phyloP scores from a whole-genome alignment of 2,888 invertebrate genomes.

The Agrilus cyanescens region DNA sequence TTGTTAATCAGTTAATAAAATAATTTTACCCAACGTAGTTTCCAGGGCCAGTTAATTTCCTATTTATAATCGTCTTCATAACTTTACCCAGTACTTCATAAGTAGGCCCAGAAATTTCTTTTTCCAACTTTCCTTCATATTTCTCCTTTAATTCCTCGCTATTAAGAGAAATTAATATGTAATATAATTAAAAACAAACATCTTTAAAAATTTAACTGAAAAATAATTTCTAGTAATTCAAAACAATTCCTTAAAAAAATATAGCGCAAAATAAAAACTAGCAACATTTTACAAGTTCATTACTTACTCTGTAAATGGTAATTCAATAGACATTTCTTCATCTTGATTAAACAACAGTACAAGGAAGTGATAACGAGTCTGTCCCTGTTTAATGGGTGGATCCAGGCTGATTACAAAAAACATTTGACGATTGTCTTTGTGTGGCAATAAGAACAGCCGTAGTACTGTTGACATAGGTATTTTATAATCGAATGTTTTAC shows the following conservation, averaged over 20 bases:
- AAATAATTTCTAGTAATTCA: neutral
- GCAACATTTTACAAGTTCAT: neutral
- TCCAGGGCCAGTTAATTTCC: slow-evolving; percentile 91
- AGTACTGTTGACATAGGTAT: slow-evolving; percentile 96
- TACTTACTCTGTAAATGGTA: slow-evolving; percentile 82
- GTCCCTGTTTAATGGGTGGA: slow-evolving; percentile 98
- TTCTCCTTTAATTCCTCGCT: slow-evolving; percentile 86
- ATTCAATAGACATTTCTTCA: slow-evolving; percentile 82
- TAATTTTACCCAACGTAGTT: slow-evolving; percentile 71
- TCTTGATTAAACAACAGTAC: slow-evolving; percentile 91
- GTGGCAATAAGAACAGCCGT: slow-evolving; percentile 86
- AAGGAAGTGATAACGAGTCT: slow-evolving; percentile 94
- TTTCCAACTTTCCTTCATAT: slow-evolving; percentile 83
- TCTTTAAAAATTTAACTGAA: neutral
- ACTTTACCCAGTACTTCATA: slow-evolving; percentile 93
- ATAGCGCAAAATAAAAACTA: neutral
- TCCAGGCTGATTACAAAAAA: slow-evolving; percentile 96
- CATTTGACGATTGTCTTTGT: slow-evolving; percentile 96
- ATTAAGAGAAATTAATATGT: slow-evolving; percentile 20
- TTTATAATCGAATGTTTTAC: slow-evolving; percentile 99
- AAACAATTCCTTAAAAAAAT: neutral
- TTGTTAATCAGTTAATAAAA: neutral
- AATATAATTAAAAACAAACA: neutral
- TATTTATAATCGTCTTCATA: slow-evolving; percentile 90
- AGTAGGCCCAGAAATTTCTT: slow-evolving; percentile 83